phyloP scores from a whole-genome alignment of 2,797 vertebrate genomes.

The Rhabdophis nuchalis region DNA sequence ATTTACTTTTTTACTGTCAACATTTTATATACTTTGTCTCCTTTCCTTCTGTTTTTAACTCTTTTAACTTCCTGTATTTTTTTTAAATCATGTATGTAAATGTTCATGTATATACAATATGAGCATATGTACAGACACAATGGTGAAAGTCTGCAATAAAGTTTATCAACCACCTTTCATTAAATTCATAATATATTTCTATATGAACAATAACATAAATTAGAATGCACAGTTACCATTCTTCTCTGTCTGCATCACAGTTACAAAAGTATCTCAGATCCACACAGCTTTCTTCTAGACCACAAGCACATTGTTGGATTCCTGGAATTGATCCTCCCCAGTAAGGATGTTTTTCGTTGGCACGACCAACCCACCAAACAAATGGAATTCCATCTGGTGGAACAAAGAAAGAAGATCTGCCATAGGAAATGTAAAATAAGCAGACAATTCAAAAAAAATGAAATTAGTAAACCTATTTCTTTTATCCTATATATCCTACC shows the following conservation, averaged over 20 bases:
- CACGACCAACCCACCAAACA: slow-evolving; percentile 92
- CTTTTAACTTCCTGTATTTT: not conserved
- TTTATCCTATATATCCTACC: not conserved
- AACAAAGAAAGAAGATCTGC: not conserved
- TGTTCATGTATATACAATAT: not conserved
- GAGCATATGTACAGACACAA: not conserved
- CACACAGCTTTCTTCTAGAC: slow-evolving; percentile 90
- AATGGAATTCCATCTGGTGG: slow-evolving; percentile 85
- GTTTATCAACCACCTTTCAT: not conserved
- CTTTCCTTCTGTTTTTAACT: not conserved
- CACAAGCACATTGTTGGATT: slow-evolving; percentile 91
- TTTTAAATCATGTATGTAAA: not conserved
- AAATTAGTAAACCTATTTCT: not conserved
- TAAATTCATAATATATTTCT: not conserved
- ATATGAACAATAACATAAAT: not conserved
- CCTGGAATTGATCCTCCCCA: slow-evolving; percentile 91
- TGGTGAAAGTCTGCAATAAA: not conserved
- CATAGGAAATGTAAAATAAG: slow-evolving; percentile 42
- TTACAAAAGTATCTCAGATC: slow-evolving; percentile 95
- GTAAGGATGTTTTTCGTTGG: slow-evolving; percentile 85
- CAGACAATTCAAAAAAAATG: slow-evolving; percentile 3
- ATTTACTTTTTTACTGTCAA: not conserved
- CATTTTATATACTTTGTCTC: not conserved
- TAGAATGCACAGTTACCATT: slow-evolving; percentile 78
- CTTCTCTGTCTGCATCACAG: slow-evolving; percentile 87